Conservation (phyloP, 1,140 invertebrate species). For the Drosophila sechellia region DNA sequence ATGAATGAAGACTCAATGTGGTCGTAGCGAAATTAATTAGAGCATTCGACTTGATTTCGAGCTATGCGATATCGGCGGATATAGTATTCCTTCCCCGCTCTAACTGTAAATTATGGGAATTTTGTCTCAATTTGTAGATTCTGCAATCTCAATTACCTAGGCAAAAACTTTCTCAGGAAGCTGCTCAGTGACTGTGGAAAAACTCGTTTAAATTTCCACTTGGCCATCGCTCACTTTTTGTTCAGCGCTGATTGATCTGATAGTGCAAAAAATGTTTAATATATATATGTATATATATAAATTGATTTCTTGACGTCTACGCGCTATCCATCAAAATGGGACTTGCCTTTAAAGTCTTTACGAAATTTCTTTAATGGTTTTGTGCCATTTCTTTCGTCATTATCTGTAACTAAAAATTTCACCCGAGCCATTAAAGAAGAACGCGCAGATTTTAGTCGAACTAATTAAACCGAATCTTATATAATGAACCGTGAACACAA, state of each 20-base stretch:
- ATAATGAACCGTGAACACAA: slow-evolving; percentile 65
- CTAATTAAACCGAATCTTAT: slow-evolving; percentile 73
- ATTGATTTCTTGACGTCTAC: slow-evolving; percentile 47
- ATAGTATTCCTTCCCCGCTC: slow-evolving; percentile 1
- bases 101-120: slow-evolving; percentile 48
- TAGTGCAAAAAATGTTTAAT: slow-evolving; percentile 32
- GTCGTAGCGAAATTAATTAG: slow-evolving; percentile 36
- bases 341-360: slow-evolving; percentile 31
- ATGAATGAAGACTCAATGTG: slow-evolving; percentile 38
- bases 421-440: slow-evolving; percentile 61
- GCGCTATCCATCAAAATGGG: slow-evolving; percentile 42
- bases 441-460: slow-evolving; percentile 54
- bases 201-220: slow-evolving; percentile 44
- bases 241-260: slow-evolving; percentile 37
- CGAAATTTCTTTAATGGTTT: slow-evolving; percentile 61
- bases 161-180: slow-evolving; percentile 47
- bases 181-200: slow-evolving; percentile 45
- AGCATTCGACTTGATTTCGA: slow-evolving; percentile 24
- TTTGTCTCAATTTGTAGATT: slow-evolving; percentile 49
- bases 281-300: slow-evolving; percentile 30
- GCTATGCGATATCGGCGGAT: slow-evolving; percentile 29
- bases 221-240: slow-evolving; percentile 31
- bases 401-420: slow-evolving; percentile 63
- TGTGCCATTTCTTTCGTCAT: slow-evolving; percentile 63
- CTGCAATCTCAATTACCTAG: slow-evolving; percentile 51